Percentiles rank a stretch among this genome's conserved stretches.
phyloP scores from a whole-genome alignment of 2,113 vertebrate genomes.

The Sardina pilchardus region DNA sequence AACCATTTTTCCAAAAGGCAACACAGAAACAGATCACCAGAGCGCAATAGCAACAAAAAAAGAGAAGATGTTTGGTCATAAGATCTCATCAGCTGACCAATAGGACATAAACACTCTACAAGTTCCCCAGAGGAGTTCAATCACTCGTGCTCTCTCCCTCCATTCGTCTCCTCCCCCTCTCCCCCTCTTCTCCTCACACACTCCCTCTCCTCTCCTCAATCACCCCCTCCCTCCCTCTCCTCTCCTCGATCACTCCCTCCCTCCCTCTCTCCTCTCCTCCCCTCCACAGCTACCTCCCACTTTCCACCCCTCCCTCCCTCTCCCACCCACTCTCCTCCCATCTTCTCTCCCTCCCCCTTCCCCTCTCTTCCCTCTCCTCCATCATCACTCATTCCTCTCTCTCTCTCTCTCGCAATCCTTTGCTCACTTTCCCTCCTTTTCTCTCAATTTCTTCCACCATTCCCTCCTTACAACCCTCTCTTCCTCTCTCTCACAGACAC shows the following conservation, averaged over 20 bases:
- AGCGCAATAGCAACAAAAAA: slow-evolving; percentile 31
- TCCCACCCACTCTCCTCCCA: neutral
- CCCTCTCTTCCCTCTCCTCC: neutral
- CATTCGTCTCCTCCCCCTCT: slow-evolving; percentile 13
- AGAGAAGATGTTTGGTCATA: slow-evolving; percentile 63
- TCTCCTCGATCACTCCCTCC: neutral
- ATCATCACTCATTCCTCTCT: neutral
- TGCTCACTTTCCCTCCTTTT: neutral
- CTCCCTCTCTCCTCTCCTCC: neutral
- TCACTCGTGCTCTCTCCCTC: neutral
- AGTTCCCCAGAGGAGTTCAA: slow-evolving; percentile 46
- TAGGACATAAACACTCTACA: slow-evolving; percentile 45
- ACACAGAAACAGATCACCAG: neutral
- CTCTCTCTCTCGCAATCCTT: neutral
- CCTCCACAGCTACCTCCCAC: neutral
- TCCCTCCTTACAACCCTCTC: neutral
- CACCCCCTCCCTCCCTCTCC: neutral
- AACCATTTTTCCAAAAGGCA: neutral
- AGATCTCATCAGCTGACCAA: slow-evolving; percentile 70
- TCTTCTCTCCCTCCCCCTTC: neutral
- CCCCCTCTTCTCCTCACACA: no score
- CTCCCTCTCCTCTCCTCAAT: slow-evolving; percentile 20
- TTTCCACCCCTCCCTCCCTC: neutral
- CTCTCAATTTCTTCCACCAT: neutral
- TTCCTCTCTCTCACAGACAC: slow-evolving; percentile 18